Percentiles rank a stretch among this genome's conserved stretches.
phyloP scores from a whole-genome alignment of 2,888 invertebrate genomes.

The Agriopis leucophaearia region DNA sequence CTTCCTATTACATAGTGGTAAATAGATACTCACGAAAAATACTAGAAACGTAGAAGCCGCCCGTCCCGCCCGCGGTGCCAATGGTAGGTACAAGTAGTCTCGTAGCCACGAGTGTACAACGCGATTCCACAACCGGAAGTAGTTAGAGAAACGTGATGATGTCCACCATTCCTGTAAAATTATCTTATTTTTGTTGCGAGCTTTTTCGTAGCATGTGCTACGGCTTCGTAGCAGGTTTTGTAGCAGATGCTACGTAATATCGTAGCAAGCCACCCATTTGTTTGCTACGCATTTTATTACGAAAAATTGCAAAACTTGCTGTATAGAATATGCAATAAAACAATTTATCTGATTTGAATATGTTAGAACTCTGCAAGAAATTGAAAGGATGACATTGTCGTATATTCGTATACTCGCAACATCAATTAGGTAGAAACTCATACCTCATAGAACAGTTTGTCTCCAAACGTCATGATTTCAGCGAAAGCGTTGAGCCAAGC shows the following conservation, averaged over 20 bases:
- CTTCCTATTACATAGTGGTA: not conserved
- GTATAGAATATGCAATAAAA: too few relatives aligned
- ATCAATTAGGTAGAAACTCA: too few relatives aligned
- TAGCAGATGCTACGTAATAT: conserved; percentile 14
- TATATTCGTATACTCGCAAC: too few relatives aligned
- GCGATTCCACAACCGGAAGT: conserved; percentile 98
- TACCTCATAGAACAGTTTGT: conserved; percentile 88
- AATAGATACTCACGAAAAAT: conserved; percentile 67
- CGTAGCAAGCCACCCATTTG: conserved; percentile 3
- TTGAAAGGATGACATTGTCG: too few relatives aligned
- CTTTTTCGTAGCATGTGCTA: not conserved
- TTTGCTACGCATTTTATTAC: not conserved
- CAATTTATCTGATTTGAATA: too few relatives aligned
- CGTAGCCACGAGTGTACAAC: conserved; percentile 98
- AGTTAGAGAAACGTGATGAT: conserved; percentile 91
- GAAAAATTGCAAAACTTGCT: not conserved
- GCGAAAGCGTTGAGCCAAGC: conserved; percentile 97
- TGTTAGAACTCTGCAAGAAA: too few relatives aligned
- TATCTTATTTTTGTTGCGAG: not conserved
- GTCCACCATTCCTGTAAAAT: conserved; percentile 96
- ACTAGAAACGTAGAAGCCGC: conserved; percentile 66
- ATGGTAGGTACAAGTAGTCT: conserved; percentile 94
- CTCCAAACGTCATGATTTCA: conserved; percentile 95
- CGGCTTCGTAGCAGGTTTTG: not conserved
- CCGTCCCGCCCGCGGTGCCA: conserved; percentile 71